Conservation (phyloP, 2,797 vertebrate species). For the Nyctibius grandis region DNA sequence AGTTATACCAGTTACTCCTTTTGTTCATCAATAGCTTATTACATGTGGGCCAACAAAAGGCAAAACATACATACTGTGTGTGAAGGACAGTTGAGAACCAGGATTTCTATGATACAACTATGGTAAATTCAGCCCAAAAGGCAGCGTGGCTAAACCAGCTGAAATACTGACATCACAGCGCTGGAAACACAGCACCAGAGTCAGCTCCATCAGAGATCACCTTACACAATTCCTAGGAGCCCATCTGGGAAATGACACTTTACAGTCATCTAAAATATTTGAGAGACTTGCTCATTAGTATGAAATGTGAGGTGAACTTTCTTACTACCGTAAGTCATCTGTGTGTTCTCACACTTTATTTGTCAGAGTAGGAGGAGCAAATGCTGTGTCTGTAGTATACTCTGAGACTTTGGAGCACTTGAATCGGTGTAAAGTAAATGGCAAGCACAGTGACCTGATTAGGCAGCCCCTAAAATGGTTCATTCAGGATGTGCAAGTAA, state of each 20-base stretch:
- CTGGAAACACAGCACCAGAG: not conserved
- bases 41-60: not conserved
- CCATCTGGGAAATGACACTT: not conserved
- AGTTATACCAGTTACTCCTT: not conserved
- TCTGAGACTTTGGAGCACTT: not conserved
- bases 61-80: not conserved
- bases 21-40: not conserved
- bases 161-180: not conserved
- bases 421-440: not conserved
- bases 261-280: not conserved
- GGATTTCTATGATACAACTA: not conserved
- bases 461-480: not conserved
- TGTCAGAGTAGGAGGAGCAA: not conserved
- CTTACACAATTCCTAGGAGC: not conserved
- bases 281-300: not conserved
- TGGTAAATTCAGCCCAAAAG: not conserved
- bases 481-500: not conserved
- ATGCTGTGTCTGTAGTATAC: not conserved
- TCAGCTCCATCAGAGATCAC: not conserved
- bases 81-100: not conserved
- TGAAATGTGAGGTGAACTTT: not conserved
- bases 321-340: not conserved
- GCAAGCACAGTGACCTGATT: not conserved
- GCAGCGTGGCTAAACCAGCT: not conserved
- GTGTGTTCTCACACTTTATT: not conserved